Base-by-base conservation (phyloP, 1,140 invertebrate species). In the Drosophila sechellia region DNA sequence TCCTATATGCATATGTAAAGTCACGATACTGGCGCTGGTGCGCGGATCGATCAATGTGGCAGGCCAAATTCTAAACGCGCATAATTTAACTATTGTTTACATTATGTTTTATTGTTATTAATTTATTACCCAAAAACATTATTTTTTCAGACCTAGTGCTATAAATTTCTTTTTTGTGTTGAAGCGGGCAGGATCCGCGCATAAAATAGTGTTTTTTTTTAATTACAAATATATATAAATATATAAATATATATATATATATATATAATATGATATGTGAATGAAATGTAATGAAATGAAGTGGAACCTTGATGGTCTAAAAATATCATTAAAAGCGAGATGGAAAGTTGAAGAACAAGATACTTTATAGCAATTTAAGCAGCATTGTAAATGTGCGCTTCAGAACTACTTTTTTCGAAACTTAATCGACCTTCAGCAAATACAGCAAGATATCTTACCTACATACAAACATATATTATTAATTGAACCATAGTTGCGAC, bases 291-390 rank as follows among this genome's bases (percentile, higher is more conserved):
- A 49, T 59, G 63, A n/a, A 59, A 64, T 53, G 65, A 46, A 52
- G 77, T 37, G 54, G 73, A 90, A 91, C 89, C 90, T 91, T 91
- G 90, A 91, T 91, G 90, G 90, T 91, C 85, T 84, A 91, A 91
- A 90, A 91, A 86, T 86, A 86, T 86, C 83, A 86, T 87, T 71
- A 86, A 81, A 78, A 65, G 8, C 34, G 55, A 78, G 46, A 56
- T 64, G 31, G 31, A 37, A 43, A 70, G 57, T 80, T 81, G 79
- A 66, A 79, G 39, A 66, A 46, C 35, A 43, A 46, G 53, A 77
- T 81, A 86, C 79, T 77, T 87, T 89, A 87, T 89, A 87, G 84
- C 68, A 85, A 87, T 77, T 89, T 80, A 77, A 84, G 84, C 84
- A 89, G 77, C 83, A 86, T 87, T 87, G 83, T 86, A 86, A 86